Conservation (phyloP, 2,797 vertebrate genomes). For the Anableps anableps region DNA sequence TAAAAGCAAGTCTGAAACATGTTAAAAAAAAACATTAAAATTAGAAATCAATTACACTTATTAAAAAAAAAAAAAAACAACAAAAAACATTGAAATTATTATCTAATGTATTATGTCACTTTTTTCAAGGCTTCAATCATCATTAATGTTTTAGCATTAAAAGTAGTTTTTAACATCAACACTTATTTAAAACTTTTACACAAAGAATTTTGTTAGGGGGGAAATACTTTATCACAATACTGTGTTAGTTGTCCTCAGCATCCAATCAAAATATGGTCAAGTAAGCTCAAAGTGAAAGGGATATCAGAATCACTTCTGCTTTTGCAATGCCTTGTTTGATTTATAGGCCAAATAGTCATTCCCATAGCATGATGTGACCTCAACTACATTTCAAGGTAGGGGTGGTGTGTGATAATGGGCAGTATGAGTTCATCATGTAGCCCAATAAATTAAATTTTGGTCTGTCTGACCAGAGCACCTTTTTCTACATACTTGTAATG, state of each 20-base stretch:
- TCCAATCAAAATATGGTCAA: not conserved
- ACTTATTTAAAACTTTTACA: not conserved
- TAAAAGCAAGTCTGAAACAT: not conserved
- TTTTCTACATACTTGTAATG: not conserved
- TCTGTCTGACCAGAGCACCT: not conserved
- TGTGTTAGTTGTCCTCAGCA: not conserved
- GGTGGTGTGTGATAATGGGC: not conserved
- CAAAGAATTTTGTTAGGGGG: not conserved
- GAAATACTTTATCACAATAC: not conserved
- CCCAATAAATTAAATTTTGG: not conserved
- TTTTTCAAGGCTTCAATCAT: not conserved
- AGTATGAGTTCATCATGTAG: not conserved
- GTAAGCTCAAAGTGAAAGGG: not conserved
- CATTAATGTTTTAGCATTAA: not conserved
- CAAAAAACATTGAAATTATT: not conserved
- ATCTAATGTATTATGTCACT: too few species aligned
- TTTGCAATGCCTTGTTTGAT: not conserved
- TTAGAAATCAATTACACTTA: not conserved
- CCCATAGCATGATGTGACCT: not conserved
- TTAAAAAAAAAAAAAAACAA: not conserved
- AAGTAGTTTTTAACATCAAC: not conserved
- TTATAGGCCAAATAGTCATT: not conserved
- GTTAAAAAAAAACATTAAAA: not conserved
- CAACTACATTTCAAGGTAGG: not conserved
- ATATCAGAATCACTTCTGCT: not conserved